Evolutionary conservation across 2,797 vertebrate genomes (phyloP), one percentile per base, ranked within the genome.

Genomic region (Intellagama lesueurii): DNA sequence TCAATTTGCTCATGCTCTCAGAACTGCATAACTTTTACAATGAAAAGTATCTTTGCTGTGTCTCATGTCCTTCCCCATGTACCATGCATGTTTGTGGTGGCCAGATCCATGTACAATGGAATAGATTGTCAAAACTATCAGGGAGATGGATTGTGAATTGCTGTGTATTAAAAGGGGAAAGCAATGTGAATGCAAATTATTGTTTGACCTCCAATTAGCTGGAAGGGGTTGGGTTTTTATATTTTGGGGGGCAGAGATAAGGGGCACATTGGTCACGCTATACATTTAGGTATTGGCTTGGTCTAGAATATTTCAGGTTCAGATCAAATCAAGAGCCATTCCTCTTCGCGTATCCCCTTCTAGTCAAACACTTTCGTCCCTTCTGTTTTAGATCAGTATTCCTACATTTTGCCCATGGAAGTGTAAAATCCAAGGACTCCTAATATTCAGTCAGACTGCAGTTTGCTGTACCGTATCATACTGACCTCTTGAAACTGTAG

Each of bases 61-160:
- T 52, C 35, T 9, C 52, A 66, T 82, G 30, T 75, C 30, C 32
- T 88, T 81, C 70, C 47, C 11, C 6, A 4, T 64, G 60, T 56
- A 19, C 47, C 44, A 24, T 78, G 32, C 24, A 12, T 26, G 16
- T 24, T 14, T 81, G 32, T 26, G 70, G 3, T 76, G 52, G 52
- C 35, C 66, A 72, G 56, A 76, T 76, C 64, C 60, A 76, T 82
- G 22, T 60, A 88, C 82, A 52, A 64, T 87, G 52, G 49, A 81
- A 75, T 26, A 66, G 30, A 4, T 26, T 60, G 5, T 56, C 30
- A 30, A 72, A 84, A 70, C 70, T 9, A 30, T 70, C 28, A 70
- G 16, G 22, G 28, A 56, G 2, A 32, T 75, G 7, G 32, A 75
- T 30, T 16, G 32, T 24, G 73, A 56, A 75, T 22, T 60, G 11